Base-by-base conservation (phyloP, 2,797 vertebrate species). In the Danio choprae region DNA sequence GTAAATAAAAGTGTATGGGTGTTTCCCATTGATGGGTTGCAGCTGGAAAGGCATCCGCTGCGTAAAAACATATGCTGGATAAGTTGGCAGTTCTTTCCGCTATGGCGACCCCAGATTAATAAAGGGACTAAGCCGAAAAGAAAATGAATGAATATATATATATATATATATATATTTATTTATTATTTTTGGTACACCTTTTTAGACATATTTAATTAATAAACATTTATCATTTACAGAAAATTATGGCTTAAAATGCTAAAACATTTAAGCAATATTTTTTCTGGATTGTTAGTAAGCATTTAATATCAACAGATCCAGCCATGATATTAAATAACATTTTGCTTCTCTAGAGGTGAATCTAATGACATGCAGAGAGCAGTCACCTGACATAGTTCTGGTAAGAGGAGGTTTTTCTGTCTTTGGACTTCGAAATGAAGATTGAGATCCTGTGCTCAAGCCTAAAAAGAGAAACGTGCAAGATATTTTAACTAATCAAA, bases 301-400 rank as follows among this genome's bases (percentile, higher is more conserved):
- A 70, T 40, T 53, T 40, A 70, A 48, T 51, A 53, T 53, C 9
- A 70, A 53, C 48, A 70, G 8, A 50, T 50, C 44, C 65, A 16
- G 7, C 11, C n/a, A 53, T 40, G 36, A 53, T 4, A 11, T 8
- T 18, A 44, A 12, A 64, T 9, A 18, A 43, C 36, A 50, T 68
- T 50, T 70, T 6, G 1, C 48, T 40, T 53, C 36, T 53, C 46
- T 70, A 70, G 48, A 70, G 67, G 29, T 53, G 10, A 70, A 53
- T 70, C 36, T 70, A 20, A 10, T 40, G 48, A 70, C 67, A 1
- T 58, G 53, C 40, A 72, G 43, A 72, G 5, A 15, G 2, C 5
- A 22, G 67, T 77, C 80, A 93, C 91, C 88, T 84, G 83, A 82
- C 63, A 7, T 20, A 38, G 90, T 88, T 15, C 82, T 88, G 41